Conservation (phyloP, 2,797 vertebrate genomes). For the Enteromius treurensis region DNA sequence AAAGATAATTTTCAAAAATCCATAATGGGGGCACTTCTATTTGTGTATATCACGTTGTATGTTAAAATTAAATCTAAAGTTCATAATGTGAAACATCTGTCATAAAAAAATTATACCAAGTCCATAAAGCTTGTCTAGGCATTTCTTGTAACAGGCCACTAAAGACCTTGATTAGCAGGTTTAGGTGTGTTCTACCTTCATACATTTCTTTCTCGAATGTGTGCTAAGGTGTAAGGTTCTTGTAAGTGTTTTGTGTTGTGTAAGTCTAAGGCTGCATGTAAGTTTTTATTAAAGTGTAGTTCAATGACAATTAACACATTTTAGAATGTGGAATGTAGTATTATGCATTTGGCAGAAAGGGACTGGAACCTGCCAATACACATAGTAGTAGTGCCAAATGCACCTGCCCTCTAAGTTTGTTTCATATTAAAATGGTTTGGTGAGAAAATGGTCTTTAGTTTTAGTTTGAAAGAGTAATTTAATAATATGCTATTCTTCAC, state of each 20-base stretch:
- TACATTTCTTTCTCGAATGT: background rate
- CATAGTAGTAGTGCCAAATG: background rate
- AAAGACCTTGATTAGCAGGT: background rate
- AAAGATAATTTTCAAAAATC: no score
- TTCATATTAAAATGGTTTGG: background rate
- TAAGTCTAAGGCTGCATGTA: background rate
- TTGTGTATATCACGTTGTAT: background rate
- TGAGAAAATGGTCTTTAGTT: background rate
- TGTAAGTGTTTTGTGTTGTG: no score
- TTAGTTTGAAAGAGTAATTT: background rate
- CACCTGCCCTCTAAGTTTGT: background rate
- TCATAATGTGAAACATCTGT: conserved; percentile 14
- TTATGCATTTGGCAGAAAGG: background rate
- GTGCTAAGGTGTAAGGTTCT: no score
- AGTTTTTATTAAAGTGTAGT: background rate
- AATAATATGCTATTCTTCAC: background rate
- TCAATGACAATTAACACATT: background rate
- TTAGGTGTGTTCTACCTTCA: background rate
- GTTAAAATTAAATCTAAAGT: background rate
- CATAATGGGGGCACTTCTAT: no score
- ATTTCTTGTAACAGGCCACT: background rate
- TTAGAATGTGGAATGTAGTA: conserved; percentile 12
- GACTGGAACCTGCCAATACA: no score
- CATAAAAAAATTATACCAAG: conserved; percentile 6
- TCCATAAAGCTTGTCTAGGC: background rate